A percentile compares a stretch with the other conserved stretches of the same genome.
Conservation (phyloP, 1,140 invertebrate genomes). For the Euborellia annulipes region DNA sequence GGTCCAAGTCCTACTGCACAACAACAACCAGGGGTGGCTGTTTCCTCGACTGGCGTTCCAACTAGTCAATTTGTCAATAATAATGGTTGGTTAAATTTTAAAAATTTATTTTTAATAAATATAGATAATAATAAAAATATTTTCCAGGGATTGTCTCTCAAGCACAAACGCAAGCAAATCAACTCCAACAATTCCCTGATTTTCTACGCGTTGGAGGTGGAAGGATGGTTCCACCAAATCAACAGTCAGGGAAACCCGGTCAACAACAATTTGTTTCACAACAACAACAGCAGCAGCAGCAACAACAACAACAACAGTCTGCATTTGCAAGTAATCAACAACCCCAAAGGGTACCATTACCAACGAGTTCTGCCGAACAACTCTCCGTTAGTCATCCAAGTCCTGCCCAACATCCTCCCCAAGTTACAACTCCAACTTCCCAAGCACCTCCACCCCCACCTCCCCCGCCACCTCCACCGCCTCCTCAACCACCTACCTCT, state of each 20-base stretch:
- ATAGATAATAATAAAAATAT: too few species aligned
- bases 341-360: constrained; percentile 29
- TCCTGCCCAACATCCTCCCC: constrained; percentile 28
- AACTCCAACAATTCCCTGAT: background rate
- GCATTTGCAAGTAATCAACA: constrained; percentile 22
- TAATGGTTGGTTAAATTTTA: too few species aligned
- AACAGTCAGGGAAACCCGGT: background rate
- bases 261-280: constrained; percentile 15
- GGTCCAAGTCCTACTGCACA: background rate
- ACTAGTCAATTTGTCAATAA: background rate
- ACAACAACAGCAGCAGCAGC: constrained; percentile 7
- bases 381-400: constrained; percentile 22
- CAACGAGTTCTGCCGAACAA: constrained; percentile 27
- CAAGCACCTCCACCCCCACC: constrained; percentile 22
- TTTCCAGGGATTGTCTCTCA: background rate
- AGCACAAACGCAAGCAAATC: background rate
- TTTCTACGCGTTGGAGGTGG: too few species aligned
- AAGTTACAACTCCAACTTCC: constrained; percentile 32
- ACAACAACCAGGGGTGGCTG: constrained; percentile 6
- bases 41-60: background rate
- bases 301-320: constrained; percentile 16
- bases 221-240: constrained; percentile 10
- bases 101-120: too few species aligned
- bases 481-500: constrained; percentile 17
- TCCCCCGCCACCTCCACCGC: constrained; percentile 20